Percentiles rank a stretch among this genome's conserved stretches.
phyloP scores from a whole-genome alignment of 1,140 invertebrate species.

The Drosophila subpulchrella region DNA sequence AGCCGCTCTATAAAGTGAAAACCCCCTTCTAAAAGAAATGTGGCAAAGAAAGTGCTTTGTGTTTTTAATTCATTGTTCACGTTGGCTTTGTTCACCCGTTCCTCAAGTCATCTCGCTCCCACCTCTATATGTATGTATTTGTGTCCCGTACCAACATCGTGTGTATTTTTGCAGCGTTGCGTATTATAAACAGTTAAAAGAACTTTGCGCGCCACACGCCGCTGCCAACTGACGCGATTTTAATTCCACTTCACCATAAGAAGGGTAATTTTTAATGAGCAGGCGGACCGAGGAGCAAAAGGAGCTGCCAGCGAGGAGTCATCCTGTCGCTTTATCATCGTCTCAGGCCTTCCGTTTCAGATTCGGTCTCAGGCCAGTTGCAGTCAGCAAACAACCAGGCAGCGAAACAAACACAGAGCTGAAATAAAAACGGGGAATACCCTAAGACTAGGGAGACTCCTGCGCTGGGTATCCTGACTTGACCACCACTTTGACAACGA shows the following conservation, averaged over 20 bases:
- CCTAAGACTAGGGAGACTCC: neutral
- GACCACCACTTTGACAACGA: neutral
- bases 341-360: constrained; percentile 61
- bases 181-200: constrained; percentile 79
- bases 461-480: neutral
- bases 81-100: constrained; percentile 41
- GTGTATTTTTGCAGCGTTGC: constrained; percentile 65
- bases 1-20: neutral
- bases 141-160: constrained; percentile 13
- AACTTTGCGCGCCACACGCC: constrained; percentile 47
- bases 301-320: constrained; percentile 43
- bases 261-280: constrained; percentile 81
- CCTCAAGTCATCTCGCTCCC: neutral
- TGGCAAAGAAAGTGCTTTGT: constrained; percentile 53
- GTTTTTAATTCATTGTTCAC: constrained; percentile 60
- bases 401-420: constrained; percentile 23
- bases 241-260: constrained; percentile 74
- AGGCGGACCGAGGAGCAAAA: constrained; percentile 11
- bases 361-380: constrained; percentile 53
- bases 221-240: constrained; percentile 63
- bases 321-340: constrained; percentile 53
- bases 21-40: constrained; percentile 10
- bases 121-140: constrained; percentile 3
- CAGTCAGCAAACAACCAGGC: constrained; percentile 44
- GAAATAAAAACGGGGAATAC: constrained; percentile 13